Conservation (phyloP, 2,113 vertebrate genomes). For the Ardeotis arabs region DNA sequence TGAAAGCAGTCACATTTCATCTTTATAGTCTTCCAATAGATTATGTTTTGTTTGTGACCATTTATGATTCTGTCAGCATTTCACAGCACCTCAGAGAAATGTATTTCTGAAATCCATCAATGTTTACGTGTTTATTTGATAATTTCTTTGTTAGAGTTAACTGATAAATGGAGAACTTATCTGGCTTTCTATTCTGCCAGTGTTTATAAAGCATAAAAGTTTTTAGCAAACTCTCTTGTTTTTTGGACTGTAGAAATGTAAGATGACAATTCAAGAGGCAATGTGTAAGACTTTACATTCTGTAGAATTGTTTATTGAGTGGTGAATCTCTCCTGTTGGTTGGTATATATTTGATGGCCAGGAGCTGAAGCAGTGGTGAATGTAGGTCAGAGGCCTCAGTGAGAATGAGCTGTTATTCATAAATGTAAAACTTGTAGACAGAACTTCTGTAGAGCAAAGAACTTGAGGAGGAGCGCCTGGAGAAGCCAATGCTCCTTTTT, state of each 20-base stretch:
- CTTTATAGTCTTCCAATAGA: not conserved
- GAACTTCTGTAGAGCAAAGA: not conserved
- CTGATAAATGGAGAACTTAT: not conserved
- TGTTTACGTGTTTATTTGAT: not conserved
- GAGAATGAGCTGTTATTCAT: not conserved
- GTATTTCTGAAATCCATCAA: not conserved
- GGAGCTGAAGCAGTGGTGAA: not conserved
- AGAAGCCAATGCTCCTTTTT: not conserved
- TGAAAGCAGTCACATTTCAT: not conserved
- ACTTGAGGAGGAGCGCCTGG: not conserved
- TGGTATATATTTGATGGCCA: not conserved
- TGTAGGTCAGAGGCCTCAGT: not conserved
- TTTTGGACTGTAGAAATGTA: not conserved
- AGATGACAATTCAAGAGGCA: not conserved
- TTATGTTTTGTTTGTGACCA: not conserved
- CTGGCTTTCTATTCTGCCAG: not conserved
- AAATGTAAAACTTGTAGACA: not conserved
- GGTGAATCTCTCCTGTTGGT: not conserved
- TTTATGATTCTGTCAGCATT: conserved; percentile 16
- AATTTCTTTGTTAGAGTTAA: not conserved
- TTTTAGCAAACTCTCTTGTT: not conserved
- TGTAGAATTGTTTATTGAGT: not conserved
- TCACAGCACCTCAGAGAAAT: not conserved
- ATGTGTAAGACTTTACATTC: not conserved
- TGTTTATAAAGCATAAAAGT: not conserved